Evolutionary conservation across 2,888 invertebrate species (phyloP).

Genomic region (Eledona agricola): DNA sequence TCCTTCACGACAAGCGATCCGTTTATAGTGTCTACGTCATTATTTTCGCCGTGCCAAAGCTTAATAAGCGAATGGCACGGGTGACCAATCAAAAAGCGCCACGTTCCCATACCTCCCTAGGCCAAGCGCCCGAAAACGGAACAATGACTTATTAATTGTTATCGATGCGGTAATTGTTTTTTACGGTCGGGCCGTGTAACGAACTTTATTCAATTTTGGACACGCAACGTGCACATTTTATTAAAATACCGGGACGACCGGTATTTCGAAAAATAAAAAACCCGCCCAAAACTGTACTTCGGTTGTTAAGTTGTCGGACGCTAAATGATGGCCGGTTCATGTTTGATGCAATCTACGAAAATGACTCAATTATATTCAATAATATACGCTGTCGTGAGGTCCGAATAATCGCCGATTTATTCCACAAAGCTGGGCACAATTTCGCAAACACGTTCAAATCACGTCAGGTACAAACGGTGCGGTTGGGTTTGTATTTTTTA

Average conservation of each 20-base stretch:
- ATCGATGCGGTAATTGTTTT: conserved; percentile 31
- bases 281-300: conserved; percentile 28
- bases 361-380: conserved; percentile 40
- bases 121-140: not conserved
- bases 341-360: conserved; percentile 39
- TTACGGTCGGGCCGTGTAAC: conserved; percentile 22
- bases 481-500: no score
- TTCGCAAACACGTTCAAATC: no score
- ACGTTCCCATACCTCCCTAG: no score
- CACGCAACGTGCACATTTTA: conserved; percentile 33
- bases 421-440: conserved; percentile 9
- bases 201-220: conserved; percentile 31
- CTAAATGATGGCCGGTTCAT: conserved; percentile 38
- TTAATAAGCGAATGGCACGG: no score
- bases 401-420: conserved; percentile 32
- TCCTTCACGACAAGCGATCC: conserved; percentile 8
- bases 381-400: conserved; percentile 30
- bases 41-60: no score
- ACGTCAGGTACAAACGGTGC: no score
- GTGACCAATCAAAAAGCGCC: conserved; percentile 7
- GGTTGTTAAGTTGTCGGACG: conserved; percentile 38
- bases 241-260: conserved; percentile 29
- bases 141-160: conserved; percentile 31
- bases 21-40: no score
- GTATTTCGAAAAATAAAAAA: conserved; percentile 33